Base-by-base conservation (phyloP, 1,140 invertebrate species). In the Macrobrachium nipponense region DNA sequence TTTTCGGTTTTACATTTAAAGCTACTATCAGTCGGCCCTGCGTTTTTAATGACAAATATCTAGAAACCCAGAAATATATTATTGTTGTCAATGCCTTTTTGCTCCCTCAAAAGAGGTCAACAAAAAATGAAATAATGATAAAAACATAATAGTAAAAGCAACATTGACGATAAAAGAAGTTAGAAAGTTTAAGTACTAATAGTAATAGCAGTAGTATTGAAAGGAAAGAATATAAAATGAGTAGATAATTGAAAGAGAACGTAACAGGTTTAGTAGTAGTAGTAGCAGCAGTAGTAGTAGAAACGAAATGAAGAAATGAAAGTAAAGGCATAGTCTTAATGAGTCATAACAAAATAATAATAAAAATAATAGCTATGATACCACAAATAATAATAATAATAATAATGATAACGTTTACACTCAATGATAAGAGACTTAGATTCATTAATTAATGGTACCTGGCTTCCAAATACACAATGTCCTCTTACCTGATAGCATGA, bases 391-490 rank as follows among this genome's bases (percentile, higher is more conserved):
- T 18, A 75, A 17, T 36, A 18, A 75, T 36, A 75, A 23, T 36
- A 44, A 36, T 27, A 64, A 27, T 62, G 7, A 27, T 58, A 80
- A 62, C 62, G 62, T 27, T 18, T 44, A 27, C 44, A 44, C 20
- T 62, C 18, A 66, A 23, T 70, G 20, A 68, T 27, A 27, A n/a
- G 8, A 20, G n/a, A 27, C 23, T n/a, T 8, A 68, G 15, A 20
- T n/a, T 68, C 23, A 68, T n/a, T 10, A 68, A 68, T 68, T 10
- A 68, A 68, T 68, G 51, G 18, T 20, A 36, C 36, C 59, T 80
- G 84, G 84, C 84, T 86, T 86, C 84, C 78, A 86, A 80, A 75
- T 80, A 86, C 84, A 86, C 44, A 86, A 86, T 85, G 77, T 75
- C 84, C 70, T 72, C 70, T 59, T 78, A 80, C 64, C 59, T 58